These are phyloP conservation scores for Trachelipus rathkii DNA, from an alignment of 1,140 invertebrate species.

Conservation along the genomic window DNA sequence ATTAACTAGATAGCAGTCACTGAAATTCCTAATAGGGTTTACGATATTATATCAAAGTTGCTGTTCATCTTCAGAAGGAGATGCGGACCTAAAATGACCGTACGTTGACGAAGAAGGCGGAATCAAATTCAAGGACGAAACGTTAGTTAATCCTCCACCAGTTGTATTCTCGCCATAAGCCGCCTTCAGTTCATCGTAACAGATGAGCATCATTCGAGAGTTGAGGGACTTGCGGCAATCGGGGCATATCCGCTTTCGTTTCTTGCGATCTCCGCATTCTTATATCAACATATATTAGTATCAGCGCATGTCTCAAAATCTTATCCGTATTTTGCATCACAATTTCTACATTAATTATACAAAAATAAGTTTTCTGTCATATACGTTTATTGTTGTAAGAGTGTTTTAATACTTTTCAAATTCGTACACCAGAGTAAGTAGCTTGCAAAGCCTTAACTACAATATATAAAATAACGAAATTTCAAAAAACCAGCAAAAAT, in stretches of 20 bases:
- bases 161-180: slow-evolving; percentile 31
- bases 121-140: slow-evolving; percentile 6
- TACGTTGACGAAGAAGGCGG: background rate
- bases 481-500: too few species aligned
- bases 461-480: too few species aligned
- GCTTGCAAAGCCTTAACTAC: too few species aligned
- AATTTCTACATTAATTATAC: too few species aligned
- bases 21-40: background rate
- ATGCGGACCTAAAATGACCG: background rate
- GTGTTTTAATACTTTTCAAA: too few species aligned
- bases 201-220: slow-evolving; percentile 55
- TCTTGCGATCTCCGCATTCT: slow-evolving; percentile 60
- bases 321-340: too few species aligned
- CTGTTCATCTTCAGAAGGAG: background rate
- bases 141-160: background rate
- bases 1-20: too few species aligned
- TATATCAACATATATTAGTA: too few species aligned
- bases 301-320: too few species aligned
- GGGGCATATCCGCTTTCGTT: slow-evolving; percentile 58
- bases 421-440: too few species aligned
- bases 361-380: too few species aligned
- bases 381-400: too few species aligned
- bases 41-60: background rate
- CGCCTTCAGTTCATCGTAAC: slow-evolving; percentile 47
- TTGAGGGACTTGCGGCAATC: slow-evolving; percentile 63